A percentile compares a stretch with the other conserved stretches of the same genome.
These are phyloP conservation scores for Equus quagga DNA, from an alignment of 2,113 vertebrate species.

Conservation along the genomic window DNA sequence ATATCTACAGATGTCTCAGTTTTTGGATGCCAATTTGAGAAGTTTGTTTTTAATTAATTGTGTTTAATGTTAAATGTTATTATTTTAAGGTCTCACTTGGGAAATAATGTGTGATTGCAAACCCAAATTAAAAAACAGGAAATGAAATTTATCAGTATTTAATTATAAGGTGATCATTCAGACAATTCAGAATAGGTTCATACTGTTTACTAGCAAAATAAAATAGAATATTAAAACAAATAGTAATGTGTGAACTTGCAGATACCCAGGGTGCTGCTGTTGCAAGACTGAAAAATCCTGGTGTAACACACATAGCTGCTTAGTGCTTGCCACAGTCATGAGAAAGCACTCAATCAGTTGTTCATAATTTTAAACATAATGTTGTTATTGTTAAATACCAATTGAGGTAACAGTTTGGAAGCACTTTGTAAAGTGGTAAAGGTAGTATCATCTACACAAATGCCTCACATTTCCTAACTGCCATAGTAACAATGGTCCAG, in stretches of 20 bases:
- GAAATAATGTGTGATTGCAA: neutral
- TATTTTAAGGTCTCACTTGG: neutral
- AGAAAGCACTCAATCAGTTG: neutral
- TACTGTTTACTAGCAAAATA: neutral
- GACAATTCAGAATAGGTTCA: neutral
- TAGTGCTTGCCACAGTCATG: neutral
- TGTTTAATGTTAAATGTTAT: conserved; percentile 9
- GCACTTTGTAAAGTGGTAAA: neutral
- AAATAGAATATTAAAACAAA: neutral
- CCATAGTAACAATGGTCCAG: neutral
- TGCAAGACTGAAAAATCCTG: neutral
- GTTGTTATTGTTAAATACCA: neutral
- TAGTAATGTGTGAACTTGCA: neutral
- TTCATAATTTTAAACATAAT: neutral
- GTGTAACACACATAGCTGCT: neutral
- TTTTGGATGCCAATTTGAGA: conserved; percentile 1
- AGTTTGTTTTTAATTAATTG: neutral
- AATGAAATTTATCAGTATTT: neutral
- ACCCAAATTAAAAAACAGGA: neutral
- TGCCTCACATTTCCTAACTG: neutral
- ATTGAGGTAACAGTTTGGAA: neutral
- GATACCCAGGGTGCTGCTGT: neutral
- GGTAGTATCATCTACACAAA: neutral
- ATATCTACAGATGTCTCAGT: neutral
- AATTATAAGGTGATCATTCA: neutral